Conservation (phyloP, 2,888 invertebrate species). For the Calephelis perditalis region DNA sequence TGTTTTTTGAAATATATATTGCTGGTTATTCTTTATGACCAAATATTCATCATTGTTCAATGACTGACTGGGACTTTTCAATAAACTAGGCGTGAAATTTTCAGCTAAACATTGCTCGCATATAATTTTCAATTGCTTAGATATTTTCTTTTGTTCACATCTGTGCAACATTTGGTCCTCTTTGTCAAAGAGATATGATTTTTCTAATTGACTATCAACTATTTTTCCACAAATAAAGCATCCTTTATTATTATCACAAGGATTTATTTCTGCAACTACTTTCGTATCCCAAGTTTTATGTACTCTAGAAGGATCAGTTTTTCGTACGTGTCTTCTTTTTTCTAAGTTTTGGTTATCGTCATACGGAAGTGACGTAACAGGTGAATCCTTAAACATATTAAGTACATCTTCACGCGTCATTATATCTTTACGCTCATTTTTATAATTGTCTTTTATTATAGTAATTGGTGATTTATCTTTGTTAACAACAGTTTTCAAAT, state of each 20-base stretch:
- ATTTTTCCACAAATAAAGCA: constrained; percentile 62
- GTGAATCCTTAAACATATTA: constrained; percentile 69
- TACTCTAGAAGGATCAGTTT: constrained; percentile 59
- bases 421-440: constrained; percentile 42
- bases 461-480: constrained; percentile 53
- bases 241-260: constrained; percentile 49
- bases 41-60: constrained; percentile 60
- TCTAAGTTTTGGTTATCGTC: constrained; percentile 44
- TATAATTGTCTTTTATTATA: constrained; percentile 43
- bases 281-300: constrained; percentile 48
- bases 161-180: constrained; percentile 64
- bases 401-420: constrained; percentile 61
- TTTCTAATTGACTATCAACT: constrained; percentile 50
- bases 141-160: constrained; percentile 54
- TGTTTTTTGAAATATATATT: constrained; percentile 63
- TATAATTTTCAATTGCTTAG: constrained; percentile 58
- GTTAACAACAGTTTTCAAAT: constrained; percentile 42
- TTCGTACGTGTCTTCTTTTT: constrained; percentile 58
- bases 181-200: constrained; percentile 63
- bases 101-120: constrained; percentile 56
- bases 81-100: constrained; percentile 53
- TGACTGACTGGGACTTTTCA: constrained; percentile 57
- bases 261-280: constrained; percentile 47
- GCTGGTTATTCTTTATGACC: constrained; percentile 66
- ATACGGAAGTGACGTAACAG: constrained; percentile 56